These are phyloP conservation scores for Trachythela sp. DNA, from an alignment of 64 coral and sea anemone species.

Conservation along the genomic window DNA sequence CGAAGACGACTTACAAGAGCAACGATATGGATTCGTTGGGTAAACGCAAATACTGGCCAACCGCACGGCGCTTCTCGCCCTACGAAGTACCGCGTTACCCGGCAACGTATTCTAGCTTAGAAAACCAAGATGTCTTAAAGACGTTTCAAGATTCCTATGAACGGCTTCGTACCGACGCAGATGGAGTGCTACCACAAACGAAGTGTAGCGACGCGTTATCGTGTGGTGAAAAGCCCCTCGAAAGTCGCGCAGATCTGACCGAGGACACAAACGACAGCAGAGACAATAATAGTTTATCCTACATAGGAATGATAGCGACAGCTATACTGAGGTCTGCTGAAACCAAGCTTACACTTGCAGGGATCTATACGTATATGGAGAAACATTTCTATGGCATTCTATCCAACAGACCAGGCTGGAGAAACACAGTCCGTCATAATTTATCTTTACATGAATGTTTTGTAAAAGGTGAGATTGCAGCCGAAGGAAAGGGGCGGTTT, in stretches of 20 bases:
- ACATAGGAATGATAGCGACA: conserved; percentile 39
- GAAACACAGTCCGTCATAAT: conserved; percentile 64
- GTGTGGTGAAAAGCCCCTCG: too few relatives aligned
- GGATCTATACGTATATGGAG: conserved; percentile 54
- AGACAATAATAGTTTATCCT: conserved; percentile 2
- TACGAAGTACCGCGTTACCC: neutral
- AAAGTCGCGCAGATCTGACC: too few relatives aligned
- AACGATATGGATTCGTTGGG: neutral
- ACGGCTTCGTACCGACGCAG: neutral
- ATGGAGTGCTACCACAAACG: neutral
- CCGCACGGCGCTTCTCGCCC: neutral
- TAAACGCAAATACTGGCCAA: neutral
- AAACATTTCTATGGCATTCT: conserved; percentile 35
- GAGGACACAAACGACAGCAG: too few relatives aligned
- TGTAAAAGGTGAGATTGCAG: conserved; percentile 49
- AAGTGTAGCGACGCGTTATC: too few relatives aligned
- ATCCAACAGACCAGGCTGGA: conserved; percentile 45
- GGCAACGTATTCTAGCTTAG: neutral
- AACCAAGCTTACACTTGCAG: conserved; percentile 41
- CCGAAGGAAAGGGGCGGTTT: conserved; percentile 51
- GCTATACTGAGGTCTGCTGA: conserved; percentile 46
- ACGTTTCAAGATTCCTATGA: neutral
- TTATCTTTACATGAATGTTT: conserved; percentile 61
- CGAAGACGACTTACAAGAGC: too few relatives aligned
- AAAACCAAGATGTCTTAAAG: neutral